A percentile compares a stretch with the other conserved stretches of the same genome.
Evolutionary conservation across 2,113 vertebrate genomes (phyloP).

Genomic region (Gobius niger): DNA sequence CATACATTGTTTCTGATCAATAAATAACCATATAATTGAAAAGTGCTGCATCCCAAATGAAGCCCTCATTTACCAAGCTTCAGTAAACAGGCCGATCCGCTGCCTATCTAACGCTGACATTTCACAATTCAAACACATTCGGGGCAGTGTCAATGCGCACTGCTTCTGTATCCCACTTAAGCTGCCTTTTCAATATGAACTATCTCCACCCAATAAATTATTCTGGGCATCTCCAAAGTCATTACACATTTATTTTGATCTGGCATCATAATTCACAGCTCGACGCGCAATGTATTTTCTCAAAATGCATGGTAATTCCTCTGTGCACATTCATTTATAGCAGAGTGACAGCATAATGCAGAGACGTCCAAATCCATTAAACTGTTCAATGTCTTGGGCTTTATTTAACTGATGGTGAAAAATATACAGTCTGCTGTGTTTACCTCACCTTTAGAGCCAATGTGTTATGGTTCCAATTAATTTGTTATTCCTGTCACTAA

Average conservation of each 20-base stretch:
- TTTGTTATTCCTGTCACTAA: constrained; percentile 99
- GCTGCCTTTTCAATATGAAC: constrained; percentile 69
- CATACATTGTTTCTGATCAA: constrained; percentile 76
- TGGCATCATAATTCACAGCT: constrained; percentile 95
- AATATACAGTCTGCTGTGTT: constrained; percentile 99
- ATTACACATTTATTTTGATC: constrained; percentile 92
- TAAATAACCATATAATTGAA: constrained; percentile 79
- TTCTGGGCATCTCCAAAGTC: constrained; percentile 83
- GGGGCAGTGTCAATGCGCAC: constrained; percentile 54
- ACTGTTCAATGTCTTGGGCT: constrained; percentile 98
- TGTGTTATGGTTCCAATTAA: constrained; percentile 99
- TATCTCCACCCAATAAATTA: constrained; percentile 86
- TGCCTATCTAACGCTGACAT: constrained; percentile 76
- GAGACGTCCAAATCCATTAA: constrained; percentile 99
- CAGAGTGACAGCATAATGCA: constrained; percentile 99
- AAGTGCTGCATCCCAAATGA: constrained; percentile 76
- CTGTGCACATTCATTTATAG: constrained; percentile 98
- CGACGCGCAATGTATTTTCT: constrained; percentile 92
- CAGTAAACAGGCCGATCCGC: constrained; percentile 72
- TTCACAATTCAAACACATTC: constrained; percentile 73
- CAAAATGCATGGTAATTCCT: constrained; percentile 99
- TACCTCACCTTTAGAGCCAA: constrained; percentile 99
- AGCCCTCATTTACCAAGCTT: constrained; percentile 78
- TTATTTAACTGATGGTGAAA: constrained; percentile 99
- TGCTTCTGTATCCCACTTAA: constrained; percentile 63